Base-by-base conservation (phyloP, 2,113 vertebrate species). In the Coptodon rendalli region DNA sequence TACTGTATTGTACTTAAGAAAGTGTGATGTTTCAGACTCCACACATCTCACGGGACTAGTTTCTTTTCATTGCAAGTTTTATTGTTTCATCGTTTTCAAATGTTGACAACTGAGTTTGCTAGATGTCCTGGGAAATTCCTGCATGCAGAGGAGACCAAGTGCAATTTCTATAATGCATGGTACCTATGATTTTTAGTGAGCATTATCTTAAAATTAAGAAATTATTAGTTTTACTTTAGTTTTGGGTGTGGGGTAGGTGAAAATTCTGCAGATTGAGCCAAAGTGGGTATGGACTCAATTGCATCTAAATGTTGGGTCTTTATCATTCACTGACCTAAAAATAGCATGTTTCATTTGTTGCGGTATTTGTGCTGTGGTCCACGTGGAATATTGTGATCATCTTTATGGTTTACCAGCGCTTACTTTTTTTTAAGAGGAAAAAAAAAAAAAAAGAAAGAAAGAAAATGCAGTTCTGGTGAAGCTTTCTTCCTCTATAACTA, bases 391-490 rank as follows among this genome's bases (percentile, higher is more conserved):
- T 19, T 56, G 54, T 84, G 81, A 83, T 86, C 86, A 76, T 38
- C n/a, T 84, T 66, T 63, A 54, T 22, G 81, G 78, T 78, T 91
- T 89, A 91, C 87, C 86, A 76, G 56, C 11, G 16, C 19, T 53
- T 61, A 83, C 19, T 38, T 38, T 38, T 38, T 38, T 48, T 17
- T 29, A 4, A 68, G 63, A 71, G 84, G 68, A 89, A 86, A 40
- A 54, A 88, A 83, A 88, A 85, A 85, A 56, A 81, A 84, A 73
- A 78, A 89, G 83, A 84, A 88, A 87, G 86, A 85, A 89, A 88
- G 86, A 85, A 63, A 38, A 54, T 50, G 34, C 56, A 34, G 38
- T 57, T 53, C 57, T 68, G 63, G 52, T 57, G 57, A 17, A 52
- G 52, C 82, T 87, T 57, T 89, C 45, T 56, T 76, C 63, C 27